Evolutionary conservation across 2,888 invertebrate species (phyloP), one percentile per base, ranked within the genome.

Genomic region (Mongoloraphidia duomilia): DNA sequence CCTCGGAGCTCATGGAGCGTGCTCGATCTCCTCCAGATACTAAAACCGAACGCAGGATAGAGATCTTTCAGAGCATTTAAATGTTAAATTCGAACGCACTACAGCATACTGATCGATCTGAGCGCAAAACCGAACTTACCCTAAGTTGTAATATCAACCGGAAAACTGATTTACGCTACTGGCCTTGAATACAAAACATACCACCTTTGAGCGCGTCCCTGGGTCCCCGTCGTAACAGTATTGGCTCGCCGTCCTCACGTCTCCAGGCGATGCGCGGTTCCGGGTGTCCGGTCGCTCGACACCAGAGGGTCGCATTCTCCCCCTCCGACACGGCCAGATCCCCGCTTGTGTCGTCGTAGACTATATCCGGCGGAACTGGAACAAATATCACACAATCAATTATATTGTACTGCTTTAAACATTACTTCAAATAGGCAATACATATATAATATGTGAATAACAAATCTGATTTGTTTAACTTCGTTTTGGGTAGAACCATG

Each of bases 341-440:
- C 1, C 84, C 80, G 55, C 84, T 84, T 17, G 85, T 85, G 53
- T 84, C 82, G 58, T 80, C 77, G 61, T 83, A 81, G 49, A 84
- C 72, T 59, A 86, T 86, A 61, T 86, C 84, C 37, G 87, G 87
- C 43, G 85, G 84, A 45, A 85, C 87, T 86, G 74, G 55, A 71
- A 79, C 52, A 51, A 46, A 36, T 47, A 39, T 49, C 17, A 46
- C 2, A 34, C 8, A 26, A 26, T 26, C 26, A 26, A 26, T 14
- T n/a, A 12, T 13, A 9, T 42, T 39, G 10, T 39, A 13, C 11
- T 40, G 17, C 13, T n/a, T n/a, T 6, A 13, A 13, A 13, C 40
- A 40, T 12, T 39, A 17, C 4, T 17, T 17, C 2, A 3, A 26
- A 26, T 6, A 26, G 6, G 26, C n/a, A n/a, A n/a, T n/a, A n/a